Conservation (phyloP, 1,140 invertebrate species). For the Phenacoccus solenopsis region DNA sequence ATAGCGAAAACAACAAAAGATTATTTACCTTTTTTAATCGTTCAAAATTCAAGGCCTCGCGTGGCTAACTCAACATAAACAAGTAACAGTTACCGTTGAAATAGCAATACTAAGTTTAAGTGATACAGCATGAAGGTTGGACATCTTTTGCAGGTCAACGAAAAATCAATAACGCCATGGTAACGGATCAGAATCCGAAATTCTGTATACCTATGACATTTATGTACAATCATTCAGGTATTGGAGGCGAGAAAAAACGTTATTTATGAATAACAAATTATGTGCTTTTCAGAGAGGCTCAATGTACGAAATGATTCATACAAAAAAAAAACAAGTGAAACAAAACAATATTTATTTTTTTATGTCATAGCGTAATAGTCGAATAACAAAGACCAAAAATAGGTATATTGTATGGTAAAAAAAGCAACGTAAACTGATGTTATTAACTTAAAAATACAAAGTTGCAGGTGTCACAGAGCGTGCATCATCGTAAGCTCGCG, state of each 20-base stretch:
- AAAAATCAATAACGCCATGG: slow-evolving; percentile 8
- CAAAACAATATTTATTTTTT: not conserved
- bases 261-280: no score
- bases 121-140: slow-evolving; percentile 8
- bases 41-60: not conserved
- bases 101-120: not conserved
- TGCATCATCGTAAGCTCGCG: no score
- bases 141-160: slow-evolving; percentile 14
- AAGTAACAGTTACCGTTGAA: not conserved
- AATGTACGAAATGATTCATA: not conserved
- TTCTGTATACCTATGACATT: not conserved
- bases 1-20: not conserved
- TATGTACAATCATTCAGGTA: not conserved
- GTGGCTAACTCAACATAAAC: not conserved
- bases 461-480: no score
- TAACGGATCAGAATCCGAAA: slow-evolving; percentile 5
- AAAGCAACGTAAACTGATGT: no score
- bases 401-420: no score
- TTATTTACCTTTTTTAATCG: not conserved
- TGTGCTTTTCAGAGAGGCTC: no score
- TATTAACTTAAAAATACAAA: no score
- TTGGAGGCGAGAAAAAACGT: not conserved
- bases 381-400: no score
- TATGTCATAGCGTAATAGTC: no score
- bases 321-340: not conserved